phyloP scores from a whole-genome alignment of 2,888 invertebrate species.

The Dryadula phaetusa region DNA sequence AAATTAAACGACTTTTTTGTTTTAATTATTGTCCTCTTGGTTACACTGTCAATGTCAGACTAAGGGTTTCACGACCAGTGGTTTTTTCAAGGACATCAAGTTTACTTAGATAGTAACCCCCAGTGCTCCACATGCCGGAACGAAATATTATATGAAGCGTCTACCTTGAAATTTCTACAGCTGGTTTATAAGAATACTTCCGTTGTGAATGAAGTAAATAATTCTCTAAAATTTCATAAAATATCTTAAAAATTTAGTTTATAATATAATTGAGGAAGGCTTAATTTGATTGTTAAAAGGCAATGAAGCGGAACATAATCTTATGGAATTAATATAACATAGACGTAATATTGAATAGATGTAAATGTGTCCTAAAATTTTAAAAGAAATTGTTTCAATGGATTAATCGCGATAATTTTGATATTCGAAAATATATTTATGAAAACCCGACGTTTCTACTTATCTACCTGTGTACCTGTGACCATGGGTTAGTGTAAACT shows the following conservation, averaged over 20 bases:
- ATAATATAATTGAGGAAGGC: conserved; percentile 19
- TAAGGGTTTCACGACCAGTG: conserved; percentile 15
- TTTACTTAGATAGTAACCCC: not conserved
- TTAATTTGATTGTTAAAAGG: not conserved
- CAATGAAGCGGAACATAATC: not conserved
- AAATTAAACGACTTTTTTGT: not conserved
- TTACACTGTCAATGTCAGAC: not conserved
- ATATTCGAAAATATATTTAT: too few relatives aligned
- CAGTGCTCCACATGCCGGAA: not conserved
- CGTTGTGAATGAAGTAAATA: not conserved
- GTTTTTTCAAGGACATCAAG: conserved; percentile 33
- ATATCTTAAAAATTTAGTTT: not conserved
- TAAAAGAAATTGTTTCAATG: too few relatives aligned
- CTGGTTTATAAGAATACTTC: not conserved
- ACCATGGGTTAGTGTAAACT: too few relatives aligned
- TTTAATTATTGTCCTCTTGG: not conserved
- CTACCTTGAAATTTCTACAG: conserved; percentile 19
- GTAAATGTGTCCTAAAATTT: too few relatives aligned
- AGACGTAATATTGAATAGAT: too few relatives aligned
- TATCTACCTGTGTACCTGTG: too few relatives aligned
- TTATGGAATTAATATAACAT: not conserved
- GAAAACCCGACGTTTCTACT: too few relatives aligned
- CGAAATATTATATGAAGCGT: not conserved
- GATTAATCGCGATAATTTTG: too few relatives aligned
- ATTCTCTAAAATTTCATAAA: not conserved